Conservation (phyloP, 2,797 vertebrate species). For the Channa striata region DNA sequence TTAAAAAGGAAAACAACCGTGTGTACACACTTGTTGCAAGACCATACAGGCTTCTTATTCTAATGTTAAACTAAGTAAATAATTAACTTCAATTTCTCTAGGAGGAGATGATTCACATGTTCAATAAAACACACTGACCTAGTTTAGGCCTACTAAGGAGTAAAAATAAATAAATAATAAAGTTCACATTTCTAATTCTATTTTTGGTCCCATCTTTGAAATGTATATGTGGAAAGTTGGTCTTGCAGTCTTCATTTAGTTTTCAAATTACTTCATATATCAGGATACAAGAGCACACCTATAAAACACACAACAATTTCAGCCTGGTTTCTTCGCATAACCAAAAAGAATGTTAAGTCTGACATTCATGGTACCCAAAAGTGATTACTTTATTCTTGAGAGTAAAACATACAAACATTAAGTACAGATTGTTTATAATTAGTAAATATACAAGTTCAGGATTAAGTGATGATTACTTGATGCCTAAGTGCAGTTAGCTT, state of each 20-base stretch:
- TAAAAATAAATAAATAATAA: no score
- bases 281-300: not conserved
- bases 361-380: slow-evolving; percentile 85
- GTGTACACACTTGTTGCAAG: not conserved
- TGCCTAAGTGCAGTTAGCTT: slow-evolving; percentile 65
- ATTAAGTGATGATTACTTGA: slow-evolving; percentile 70
- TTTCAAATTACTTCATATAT: not conserved
- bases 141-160: not conserved
- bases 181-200: not conserved
- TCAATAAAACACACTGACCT: no score
- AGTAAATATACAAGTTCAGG: slow-evolving; percentile 81
- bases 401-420: slow-evolving; percentile 83
- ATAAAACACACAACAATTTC: slow-evolving; percentile 3
- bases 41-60: not conserved
- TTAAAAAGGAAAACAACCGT: slow-evolving; percentile 10
- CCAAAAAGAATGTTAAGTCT: slow-evolving; percentile 79
- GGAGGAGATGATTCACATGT: not conserved
- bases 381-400: slow-evolving; percentile 86
- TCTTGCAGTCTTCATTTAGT: not conserved
- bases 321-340: slow-evolving; percentile 26
- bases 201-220: not conserved
- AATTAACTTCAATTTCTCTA: not conserved
- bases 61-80: not conserved
- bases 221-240: not conserved
- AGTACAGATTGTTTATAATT: slow-evolving; percentile 81